phyloP scores from a whole-genome alignment of 1,140 invertebrate species.

The Meloidogyne hapla region DNA sequence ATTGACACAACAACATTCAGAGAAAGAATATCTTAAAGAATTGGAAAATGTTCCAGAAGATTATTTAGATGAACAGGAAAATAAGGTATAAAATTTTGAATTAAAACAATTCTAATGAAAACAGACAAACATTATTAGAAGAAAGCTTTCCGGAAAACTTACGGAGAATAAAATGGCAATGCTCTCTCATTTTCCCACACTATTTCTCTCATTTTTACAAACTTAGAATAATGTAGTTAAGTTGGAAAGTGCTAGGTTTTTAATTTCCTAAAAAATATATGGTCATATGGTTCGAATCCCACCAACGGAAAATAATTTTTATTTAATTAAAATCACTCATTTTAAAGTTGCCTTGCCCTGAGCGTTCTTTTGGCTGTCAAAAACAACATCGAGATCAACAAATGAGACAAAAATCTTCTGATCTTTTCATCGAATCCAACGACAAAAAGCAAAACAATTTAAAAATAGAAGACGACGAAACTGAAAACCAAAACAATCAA shows the following conservation, averaged over 20 bases:
- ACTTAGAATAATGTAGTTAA: too few relatives aligned
- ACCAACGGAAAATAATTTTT: too few relatives aligned
- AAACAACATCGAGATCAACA: conserved; percentile 2
- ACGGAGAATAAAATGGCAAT: too few relatives aligned
- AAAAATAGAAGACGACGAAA: neutral
- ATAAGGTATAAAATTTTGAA: neutral
- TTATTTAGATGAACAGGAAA: conserved; percentile 27
- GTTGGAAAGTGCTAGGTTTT: too few relatives aligned
- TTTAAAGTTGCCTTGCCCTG: neutral
- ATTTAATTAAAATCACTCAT: neutral
- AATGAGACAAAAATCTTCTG: neutral
- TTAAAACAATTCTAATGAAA: too few relatives aligned
- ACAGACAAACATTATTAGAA: too few relatives aligned
- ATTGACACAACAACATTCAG: neutral
- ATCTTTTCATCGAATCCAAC: neutral
- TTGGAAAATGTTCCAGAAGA: conserved; percentile 27
- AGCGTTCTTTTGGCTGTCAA: neutral
- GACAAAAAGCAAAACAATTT: neutral
- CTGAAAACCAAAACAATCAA: neutral
- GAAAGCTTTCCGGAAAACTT: too few relatives aligned
- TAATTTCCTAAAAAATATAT: too few relatives aligned
- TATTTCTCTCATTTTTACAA: too few relatives aligned
- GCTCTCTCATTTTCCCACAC: too few relatives aligned
- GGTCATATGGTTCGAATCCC: too few relatives aligned
- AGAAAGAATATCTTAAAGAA: conserved; percentile 23